Evolutionary conservation across 2,113 vertebrate species (phyloP).

Genomic region (Forbesichthys agassizii): DNA sequence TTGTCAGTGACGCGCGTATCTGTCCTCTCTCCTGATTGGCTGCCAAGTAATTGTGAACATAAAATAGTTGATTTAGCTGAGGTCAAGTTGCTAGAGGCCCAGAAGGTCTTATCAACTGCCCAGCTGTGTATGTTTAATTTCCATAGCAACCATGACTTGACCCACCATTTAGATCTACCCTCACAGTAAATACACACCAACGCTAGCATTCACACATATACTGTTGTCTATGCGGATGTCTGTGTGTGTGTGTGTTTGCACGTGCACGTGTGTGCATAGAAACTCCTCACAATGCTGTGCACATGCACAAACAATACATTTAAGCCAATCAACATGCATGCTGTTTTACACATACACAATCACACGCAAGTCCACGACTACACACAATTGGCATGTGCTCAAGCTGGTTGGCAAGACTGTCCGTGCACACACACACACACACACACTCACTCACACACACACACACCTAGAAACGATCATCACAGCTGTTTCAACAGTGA

Average conservation of each 20-base stretch:
- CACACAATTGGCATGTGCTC: background rate
- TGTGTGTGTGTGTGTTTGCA: background rate
- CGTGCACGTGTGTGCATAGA: background rate
- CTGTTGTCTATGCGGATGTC: background rate
- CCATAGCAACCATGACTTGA: constrained; percentile 50
- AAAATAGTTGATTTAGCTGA: constrained; percentile 10
- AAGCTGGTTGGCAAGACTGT: background rate
- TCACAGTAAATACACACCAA: constrained; percentile 21
- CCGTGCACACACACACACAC: background rate
- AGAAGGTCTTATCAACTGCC: constrained; percentile 30
- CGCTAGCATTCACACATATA: background rate
- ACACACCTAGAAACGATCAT: constrained; percentile 3
- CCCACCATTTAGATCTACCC: constrained; percentile 44
- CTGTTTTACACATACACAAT: background rate
- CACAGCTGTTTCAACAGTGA: constrained; percentile 56
- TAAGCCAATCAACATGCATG: background rate
- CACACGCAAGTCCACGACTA: background rate
- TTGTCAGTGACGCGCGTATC: background rate
- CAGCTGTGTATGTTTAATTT: constrained; percentile 62
- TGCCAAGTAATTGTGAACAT: constrained; percentile 1
- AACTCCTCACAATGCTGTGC: background rate
- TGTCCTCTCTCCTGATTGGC: constrained; percentile 3
- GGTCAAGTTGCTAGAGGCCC: constrained; percentile 44
- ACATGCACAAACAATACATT: background rate
- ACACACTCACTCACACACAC: background rate